Conservation (phyloP, 2,888 invertebrate species). For the Agrotis ipsilon region DNA sequence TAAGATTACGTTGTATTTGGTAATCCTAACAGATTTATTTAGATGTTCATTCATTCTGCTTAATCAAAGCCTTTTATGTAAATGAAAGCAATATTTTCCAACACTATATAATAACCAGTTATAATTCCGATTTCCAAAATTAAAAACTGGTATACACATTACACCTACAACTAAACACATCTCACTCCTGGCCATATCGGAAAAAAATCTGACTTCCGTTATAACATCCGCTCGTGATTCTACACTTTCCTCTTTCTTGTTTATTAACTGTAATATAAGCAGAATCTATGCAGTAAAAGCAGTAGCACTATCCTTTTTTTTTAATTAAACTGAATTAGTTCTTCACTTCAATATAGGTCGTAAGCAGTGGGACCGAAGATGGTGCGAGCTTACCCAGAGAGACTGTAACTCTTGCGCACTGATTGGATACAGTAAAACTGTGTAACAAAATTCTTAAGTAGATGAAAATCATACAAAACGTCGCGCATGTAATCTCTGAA, state of each 20-base stretch:
- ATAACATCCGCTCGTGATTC: conserved; percentile 24
- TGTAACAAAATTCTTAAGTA: too few species aligned
- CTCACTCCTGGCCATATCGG: neutral
- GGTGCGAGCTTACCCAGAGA: too few species aligned
- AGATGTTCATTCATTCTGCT: neutral
- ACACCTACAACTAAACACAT: neutral
- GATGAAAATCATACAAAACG: too few species aligned
- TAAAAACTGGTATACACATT: neutral
- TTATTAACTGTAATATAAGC: neutral
- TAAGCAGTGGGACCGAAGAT: too few species aligned
- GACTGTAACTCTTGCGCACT: too few species aligned
- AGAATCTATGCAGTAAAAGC: neutral
- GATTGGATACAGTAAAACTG: too few species aligned
- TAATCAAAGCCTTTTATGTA: neutral
- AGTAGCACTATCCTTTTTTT: neutral
- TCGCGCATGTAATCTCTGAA: too few species aligned
- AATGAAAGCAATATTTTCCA: neutral
- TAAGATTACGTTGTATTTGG: too few species aligned
- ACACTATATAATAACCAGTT: neutral
- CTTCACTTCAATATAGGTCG: too few species aligned
- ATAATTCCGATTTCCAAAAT: neutral
- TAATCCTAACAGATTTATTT: neutral
- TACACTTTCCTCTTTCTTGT: conserved; percentile 16
- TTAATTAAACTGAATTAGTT: too few species aligned
- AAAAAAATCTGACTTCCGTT: conserved; percentile 16